A percentile compares a stretch with the other conserved stretches of the same genome.
Evolutionary conservation across 2,888 invertebrate species (phyloP).

Genomic region (Seladonia tumulorum): DNA sequence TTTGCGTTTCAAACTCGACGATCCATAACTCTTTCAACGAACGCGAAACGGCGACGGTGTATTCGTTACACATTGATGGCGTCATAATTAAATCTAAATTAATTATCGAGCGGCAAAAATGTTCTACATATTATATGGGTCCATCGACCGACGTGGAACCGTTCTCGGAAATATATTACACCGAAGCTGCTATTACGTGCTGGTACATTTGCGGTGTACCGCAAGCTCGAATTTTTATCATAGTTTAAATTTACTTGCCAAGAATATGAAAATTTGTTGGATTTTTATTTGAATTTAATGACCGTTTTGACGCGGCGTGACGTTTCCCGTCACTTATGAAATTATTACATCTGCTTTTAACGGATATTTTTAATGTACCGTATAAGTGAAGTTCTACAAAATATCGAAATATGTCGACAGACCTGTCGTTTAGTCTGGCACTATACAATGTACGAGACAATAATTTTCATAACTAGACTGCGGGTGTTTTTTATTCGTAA

Average conservation of each 20-base stretch:
- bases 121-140: not conserved
- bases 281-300: not conserved
- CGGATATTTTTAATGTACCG: not conserved
- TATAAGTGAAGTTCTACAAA: not conserved
- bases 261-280: not conserved
- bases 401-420: not conserved
- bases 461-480: not conserved
- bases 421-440: not conserved
- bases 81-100: not conserved
- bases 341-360: not conserved
- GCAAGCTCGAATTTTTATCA: not conserved
- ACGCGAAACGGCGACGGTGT: not conserved
- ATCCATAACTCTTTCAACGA: constrained; percentile 31
- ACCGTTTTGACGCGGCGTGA: not conserved
- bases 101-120: not conserved
- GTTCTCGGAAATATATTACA: not conserved
- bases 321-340: not conserved
- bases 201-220: not conserved
- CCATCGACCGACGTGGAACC: not conserved
- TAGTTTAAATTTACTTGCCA: not conserved
- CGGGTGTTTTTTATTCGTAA: not conserved
- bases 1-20: constrained; percentile 55
- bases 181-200: not conserved
- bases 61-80: not conserved
- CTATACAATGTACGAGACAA: not conserved